phyloP scores from a whole-genome alignment of 2,797 vertebrate genomes.

The Halcyon leucocephala region DNA sequence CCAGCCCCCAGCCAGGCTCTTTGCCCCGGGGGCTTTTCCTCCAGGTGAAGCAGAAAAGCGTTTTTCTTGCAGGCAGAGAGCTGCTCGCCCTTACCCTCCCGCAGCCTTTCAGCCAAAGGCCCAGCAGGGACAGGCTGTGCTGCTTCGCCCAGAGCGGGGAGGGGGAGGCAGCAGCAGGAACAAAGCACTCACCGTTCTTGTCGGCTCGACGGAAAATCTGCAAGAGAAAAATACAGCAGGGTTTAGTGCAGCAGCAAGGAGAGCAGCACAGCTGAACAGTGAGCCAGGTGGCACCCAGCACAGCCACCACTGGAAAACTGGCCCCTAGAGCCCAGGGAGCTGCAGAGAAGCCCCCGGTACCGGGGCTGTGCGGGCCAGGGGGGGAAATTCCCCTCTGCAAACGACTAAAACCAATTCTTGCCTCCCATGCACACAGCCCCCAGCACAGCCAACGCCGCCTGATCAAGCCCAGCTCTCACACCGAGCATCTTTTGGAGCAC shows the following conservation, averaged over 20 bases:
- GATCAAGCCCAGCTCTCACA: background rate
- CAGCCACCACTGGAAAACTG: background rate
- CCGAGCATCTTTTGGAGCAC: background rate
- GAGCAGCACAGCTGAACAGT: fast-evolving
- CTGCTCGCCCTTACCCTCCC: background rate
- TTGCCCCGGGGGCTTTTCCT: background rate
- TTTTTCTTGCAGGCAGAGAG: background rate
- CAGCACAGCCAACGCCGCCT: background rate
- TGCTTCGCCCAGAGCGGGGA: conserved; percentile 4
- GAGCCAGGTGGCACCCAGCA: background rate
- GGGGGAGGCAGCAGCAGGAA: background rate
- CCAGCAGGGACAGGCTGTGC: fast-evolving
- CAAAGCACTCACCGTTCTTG: conserved; percentile 92
- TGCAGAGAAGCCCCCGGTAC: fast-evolving
- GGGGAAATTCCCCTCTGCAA: background rate
- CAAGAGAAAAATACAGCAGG: conserved; percentile 65
- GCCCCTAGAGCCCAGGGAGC: background rate
- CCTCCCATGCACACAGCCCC: background rate
- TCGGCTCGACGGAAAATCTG: conserved; percentile 97
- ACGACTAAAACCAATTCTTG: background rate
- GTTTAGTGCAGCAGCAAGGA: background rate
- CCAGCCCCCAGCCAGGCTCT: background rate
- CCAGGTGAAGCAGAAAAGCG: background rate
- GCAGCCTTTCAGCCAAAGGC: background rate
- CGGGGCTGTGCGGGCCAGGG: background rate